phyloP scores from a whole-genome alignment of 2,888 invertebrate genomes.

The Chloroclystis v-ata region DNA sequence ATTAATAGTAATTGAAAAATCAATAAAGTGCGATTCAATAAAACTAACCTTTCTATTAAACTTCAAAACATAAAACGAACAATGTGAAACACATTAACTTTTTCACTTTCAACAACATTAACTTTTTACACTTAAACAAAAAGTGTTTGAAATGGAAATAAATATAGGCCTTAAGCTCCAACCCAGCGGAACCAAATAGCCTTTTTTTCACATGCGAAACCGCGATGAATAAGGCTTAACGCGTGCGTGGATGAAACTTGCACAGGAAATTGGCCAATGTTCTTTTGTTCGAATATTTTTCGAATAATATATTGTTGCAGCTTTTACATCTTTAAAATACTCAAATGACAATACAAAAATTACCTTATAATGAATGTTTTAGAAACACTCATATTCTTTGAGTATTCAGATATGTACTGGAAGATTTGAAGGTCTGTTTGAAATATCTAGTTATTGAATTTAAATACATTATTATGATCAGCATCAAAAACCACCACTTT shows the following conservation, averaged over 20 bases:
- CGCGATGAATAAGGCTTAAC: constrained; percentile 23
- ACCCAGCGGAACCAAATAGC: constrained; percentile 3
- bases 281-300: constrained; percentile 10
- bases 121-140: not conserved
- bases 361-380: no score
- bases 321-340: not conserved
- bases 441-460: no score
- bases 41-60: no score
- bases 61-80: no score
- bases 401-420: no score
- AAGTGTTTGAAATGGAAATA: not conserved
- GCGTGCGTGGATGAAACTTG: constrained; percentile 19
- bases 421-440: no score
- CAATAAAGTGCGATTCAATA: no score
- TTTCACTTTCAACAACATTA: not conserved
- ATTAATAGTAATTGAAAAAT: no score
- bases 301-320: not conserved
- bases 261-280: constrained; percentile 17
- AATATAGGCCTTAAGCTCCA: not conserved
- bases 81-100: not conserved
- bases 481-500: no score
- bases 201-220: constrained; percentile 16
- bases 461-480: no score
- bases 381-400: no score
- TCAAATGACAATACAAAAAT: no score